Base-by-base conservation (phyloP, 2,113 vertebrate species). In the Lichenostomus cassidix region DNA sequence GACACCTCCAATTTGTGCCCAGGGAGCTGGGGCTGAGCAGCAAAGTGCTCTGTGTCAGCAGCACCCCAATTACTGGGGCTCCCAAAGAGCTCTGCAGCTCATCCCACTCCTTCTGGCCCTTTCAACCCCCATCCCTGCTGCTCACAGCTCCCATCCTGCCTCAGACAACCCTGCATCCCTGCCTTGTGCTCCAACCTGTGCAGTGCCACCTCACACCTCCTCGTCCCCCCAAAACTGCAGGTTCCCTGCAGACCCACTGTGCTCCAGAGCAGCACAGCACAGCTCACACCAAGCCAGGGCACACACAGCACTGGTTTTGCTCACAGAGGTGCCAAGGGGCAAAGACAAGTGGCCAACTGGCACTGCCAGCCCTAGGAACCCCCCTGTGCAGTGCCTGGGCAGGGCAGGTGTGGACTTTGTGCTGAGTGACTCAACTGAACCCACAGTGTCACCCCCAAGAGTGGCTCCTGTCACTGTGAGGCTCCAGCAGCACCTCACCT, bases 31-130 rank as follows among this genome's bases (percentile, higher is more conserved):
- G 46, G 7, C 29, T 2, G 65, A 47, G 53, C 11, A 0, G 42
- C 35, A 1, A 14, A 35, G 47, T 2, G 17, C 23, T 47, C 59
- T 0, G 0, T 52, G 68, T 11, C 0, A 0, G 18, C 89, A 60
- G 55, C 41, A n/a, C 60, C 47, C 27, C 11, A 0, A 1, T 28
- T 8, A 4, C 29, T 5, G 64, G 29, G 12, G 23, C 4, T 44
- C 31, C 44, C 56, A 35, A 1, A 18, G 42, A 44, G 3, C 50
- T 37, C 53, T 2, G 16, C 73, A 33, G 52, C 81, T n/a, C 65
- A 16, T 10, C 42, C 79, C 19, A 7, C 15, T 16, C 59, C 78
- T 44, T 13, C 37, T 42, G 70, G 42, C 12, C 29, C 52, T 22
- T 0, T 1, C n/a, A 52, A 1, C 4, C 21, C 42, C 24, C 23